These are phyloP conservation scores for Euplexia lucipara DNA, from an alignment of 2,888 invertebrate genomes.

Conservation along the genomic window DNA sequence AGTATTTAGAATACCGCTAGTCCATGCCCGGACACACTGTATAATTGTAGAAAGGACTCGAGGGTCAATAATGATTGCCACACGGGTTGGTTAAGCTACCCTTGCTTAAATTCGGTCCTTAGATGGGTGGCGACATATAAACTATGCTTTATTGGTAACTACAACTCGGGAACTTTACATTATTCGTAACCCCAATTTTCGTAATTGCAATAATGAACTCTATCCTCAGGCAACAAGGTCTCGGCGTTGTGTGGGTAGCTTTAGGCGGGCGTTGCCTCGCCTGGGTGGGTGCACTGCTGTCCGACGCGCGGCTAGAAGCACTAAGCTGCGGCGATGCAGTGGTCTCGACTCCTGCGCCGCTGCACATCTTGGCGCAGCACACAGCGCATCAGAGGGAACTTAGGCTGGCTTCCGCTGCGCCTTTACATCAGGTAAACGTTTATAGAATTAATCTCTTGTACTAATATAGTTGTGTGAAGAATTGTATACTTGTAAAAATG, in stretches of 20 bases:
- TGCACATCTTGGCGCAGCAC: constrained; percentile 92
- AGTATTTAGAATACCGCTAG: too few species aligned
- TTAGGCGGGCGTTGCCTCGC: constrained; percentile 96
- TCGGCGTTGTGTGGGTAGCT: constrained; percentile 97
- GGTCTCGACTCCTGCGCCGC: constrained; percentile 84
- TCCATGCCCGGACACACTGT: too few species aligned
- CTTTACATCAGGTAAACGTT: constrained; percentile 92
- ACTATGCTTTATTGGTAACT: too few species aligned
- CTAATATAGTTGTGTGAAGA: too few species aligned
- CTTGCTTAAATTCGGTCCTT: too few species aligned
- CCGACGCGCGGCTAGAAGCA: constrained; percentile 95
- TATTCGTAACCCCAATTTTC: too few species aligned
- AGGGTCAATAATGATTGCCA: too few species aligned
- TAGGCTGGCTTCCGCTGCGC: constrained; percentile 93
- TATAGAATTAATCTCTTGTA: not conserved
- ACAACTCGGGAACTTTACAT: not conserved
- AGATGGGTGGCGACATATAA: too few species aligned
- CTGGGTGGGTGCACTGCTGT: constrained; percentile 93
- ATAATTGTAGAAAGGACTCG: too few species aligned
- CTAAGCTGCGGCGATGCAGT: constrained; percentile 76
- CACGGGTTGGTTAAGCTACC: too few species aligned
- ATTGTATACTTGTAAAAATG: not conserved
- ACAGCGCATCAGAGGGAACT: constrained; percentile 94
- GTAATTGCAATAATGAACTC: not conserved
- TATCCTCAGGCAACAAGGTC: constrained; percentile 94